Conservation (phyloP, 2,113 vertebrate species). For the Lampris megalopsis region DNA sequence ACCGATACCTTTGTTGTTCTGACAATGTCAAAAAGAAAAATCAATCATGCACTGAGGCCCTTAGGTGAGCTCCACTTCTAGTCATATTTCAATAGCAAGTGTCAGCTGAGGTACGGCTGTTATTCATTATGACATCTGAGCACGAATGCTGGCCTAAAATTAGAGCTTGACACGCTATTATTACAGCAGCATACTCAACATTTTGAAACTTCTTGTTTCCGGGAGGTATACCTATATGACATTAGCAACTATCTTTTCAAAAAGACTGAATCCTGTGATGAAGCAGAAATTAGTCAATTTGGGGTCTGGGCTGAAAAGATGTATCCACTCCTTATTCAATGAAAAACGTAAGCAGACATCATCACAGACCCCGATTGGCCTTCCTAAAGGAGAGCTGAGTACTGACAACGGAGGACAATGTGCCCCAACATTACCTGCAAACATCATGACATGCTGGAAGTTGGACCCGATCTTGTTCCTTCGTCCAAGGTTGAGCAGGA, state of each 20-base stretch:
- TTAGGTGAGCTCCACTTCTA: conserved; percentile 4
- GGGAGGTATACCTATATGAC: no score
- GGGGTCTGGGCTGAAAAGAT: no score
- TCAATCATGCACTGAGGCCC: not conserved
- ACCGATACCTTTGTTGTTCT: no score
- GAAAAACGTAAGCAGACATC: not conserved
- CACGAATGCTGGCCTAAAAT: not conserved
- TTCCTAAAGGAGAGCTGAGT: not conserved
- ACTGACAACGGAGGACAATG: not conserved
- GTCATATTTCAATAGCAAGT: not conserved
- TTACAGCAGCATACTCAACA: no score
- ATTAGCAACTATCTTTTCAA: no score
- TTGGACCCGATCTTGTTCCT: conserved; percentile 93
- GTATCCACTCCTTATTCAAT: no score
- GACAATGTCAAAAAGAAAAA: not conserved
- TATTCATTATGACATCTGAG: conserved; percentile 17
- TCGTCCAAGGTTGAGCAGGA: conserved; percentile 95
- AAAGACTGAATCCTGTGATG: no score
- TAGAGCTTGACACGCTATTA: no score
- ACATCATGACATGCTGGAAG: conserved; percentile 99
- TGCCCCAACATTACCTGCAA: conserved; percentile 86
- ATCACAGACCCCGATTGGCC: not conserved
- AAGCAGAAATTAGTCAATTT: no score
- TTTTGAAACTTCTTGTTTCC: no score
- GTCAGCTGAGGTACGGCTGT: not conserved